Conservation (phyloP, 2,888 invertebrate genomes). For the Phalangium opilio region DNA sequence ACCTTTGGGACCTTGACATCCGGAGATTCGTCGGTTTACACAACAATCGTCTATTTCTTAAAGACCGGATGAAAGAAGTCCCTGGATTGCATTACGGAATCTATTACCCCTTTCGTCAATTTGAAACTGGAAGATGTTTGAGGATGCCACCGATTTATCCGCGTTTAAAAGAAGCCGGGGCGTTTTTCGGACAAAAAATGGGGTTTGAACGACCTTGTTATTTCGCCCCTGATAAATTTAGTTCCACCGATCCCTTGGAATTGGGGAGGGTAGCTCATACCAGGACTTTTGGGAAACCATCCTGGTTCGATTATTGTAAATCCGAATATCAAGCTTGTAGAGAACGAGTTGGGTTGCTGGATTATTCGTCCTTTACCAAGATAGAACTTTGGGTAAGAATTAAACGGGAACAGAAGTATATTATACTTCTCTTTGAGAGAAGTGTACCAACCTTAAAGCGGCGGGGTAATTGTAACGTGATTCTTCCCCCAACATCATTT, state of each 20-base stretch:
- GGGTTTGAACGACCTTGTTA: constrained; percentile 89
- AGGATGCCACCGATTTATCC: constrained; percentile 91
- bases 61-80: constrained; percentile 80
- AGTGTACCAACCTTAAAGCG: too few relatives aligned
- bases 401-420: too few relatives aligned
- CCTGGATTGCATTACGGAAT: constrained; percentile 54
- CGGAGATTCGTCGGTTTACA: constrained; percentile 80
- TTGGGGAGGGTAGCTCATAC: constrained; percentile 49
- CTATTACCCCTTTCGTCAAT: constrained; percentile 71
- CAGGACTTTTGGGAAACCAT: constrained; percentile 75
- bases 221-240: constrained; percentile 45
- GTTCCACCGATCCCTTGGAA: constrained; percentile 3
- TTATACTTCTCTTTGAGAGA: too few relatives aligned
- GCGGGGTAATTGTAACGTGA: too few relatives aligned
- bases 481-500: too few relatives aligned
- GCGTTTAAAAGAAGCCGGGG: constrained; percentile 72
- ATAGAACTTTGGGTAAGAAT: constrained; percentile 68
- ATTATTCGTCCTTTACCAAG: constrained; percentile 95
- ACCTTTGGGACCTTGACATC: constrained; percentile 70
- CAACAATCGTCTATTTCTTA: constrained; percentile 80
- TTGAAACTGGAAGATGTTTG: constrained; percentile 69
- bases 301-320: constrained; percentile 77
- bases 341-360: constrained; percentile 78
- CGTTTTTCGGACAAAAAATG: constrained; percentile 92
- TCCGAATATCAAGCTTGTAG: constrained; percentile 84